Evolutionary conservation across 2,797 vertebrate genomes (phyloP).

Genomic region (Hybognathus amarus): DNA sequence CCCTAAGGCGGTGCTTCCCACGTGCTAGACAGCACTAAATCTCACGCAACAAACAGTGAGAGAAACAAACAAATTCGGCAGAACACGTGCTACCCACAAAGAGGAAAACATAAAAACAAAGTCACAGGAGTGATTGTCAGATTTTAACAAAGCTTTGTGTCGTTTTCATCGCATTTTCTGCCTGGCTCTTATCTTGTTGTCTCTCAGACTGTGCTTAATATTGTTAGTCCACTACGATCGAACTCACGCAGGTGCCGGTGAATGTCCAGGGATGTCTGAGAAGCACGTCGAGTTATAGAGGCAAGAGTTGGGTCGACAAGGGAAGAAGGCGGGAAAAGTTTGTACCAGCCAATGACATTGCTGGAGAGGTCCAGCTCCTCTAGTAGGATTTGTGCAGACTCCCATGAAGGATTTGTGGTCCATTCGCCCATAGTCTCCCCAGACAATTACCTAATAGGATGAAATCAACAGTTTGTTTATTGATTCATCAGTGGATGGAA

Average conservation of each 20-base stretch:
- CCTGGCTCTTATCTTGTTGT: conserved; percentile 71
- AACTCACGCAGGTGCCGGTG: conserved; percentile 89
- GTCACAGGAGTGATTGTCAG: conserved; percentile 95
- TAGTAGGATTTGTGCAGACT: conserved; percentile 96
- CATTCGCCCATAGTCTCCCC: conserved; percentile 99
- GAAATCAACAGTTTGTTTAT: conserved; percentile 4
- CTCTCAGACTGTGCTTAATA: conserved; percentile 58
- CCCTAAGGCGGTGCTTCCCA: conserved; percentile 52
- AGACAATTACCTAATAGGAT: conserved; percentile 90
- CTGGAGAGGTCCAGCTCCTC: conserved; percentile 98
- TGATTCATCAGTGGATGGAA: conserved; percentile 2
- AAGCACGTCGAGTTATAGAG: conserved; percentile 93
- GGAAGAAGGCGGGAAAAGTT: conserved; percentile 96
- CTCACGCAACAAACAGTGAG: conserved; percentile 61
- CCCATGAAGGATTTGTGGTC: conserved; percentile 99
- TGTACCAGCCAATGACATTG: conserved; percentile 99
- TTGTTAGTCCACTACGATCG: conserved; percentile 87
- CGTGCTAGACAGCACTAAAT: conserved; percentile 69
- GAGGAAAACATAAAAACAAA: conserved; percentile 72
- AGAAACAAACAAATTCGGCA: conserved; percentile 43
- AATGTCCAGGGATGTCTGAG: conserved; percentile 96
- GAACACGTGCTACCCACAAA: conserved; percentile 65
- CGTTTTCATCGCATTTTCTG: conserved; percentile 63
- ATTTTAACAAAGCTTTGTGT: conserved; percentile 91
- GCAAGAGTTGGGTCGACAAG: conserved; percentile 96